Conservation (phyloP, 2,113 vertebrate genomes). For the Taurulus bubalis region DNA sequence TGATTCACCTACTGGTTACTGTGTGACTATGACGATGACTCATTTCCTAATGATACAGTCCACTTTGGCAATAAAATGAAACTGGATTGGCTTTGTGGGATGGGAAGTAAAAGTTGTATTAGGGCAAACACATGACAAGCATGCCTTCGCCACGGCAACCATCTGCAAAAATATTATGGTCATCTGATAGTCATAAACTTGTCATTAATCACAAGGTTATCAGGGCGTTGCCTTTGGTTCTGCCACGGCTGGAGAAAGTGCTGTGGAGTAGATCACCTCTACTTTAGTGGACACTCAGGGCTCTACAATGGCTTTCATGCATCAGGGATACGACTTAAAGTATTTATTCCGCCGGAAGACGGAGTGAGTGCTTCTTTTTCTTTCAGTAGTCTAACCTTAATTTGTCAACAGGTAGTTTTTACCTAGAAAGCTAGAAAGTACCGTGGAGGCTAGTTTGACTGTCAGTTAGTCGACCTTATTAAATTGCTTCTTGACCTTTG, state of each 20-base stretch:
- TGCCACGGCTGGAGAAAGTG: neutral
- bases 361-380: conserved; percentile 66
- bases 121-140: conserved; percentile 51
- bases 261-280: neutral
- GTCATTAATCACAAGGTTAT: conserved; percentile 54
- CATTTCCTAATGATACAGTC: conserved; percentile 38
- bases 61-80: conserved; percentile 1
- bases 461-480: neutral
- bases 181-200: conserved; percentile 23
- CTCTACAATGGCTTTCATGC: conserved; percentile 80
- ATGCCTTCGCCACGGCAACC: conserved; percentile 26
- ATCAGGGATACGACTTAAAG: conserved; percentile 74
- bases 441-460: neutral
- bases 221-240: conserved; percentile 42
- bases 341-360: conserved; percentile 57
- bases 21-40: conserved; percentile 59
- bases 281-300: neutral
- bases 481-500: conserved; percentile 42
- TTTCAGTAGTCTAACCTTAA: neutral
- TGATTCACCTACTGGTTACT: conserved; percentile 17
- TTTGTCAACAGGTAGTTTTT: neutral
- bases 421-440: neutral
- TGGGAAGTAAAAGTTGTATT: conserved; percentile 15
- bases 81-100: conserved; percentile 36
- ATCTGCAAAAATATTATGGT: conserved; percentile 1